phyloP scores from a whole-genome alignment of 2,113 vertebrate species.

The Pao palembangensis region DNA sequence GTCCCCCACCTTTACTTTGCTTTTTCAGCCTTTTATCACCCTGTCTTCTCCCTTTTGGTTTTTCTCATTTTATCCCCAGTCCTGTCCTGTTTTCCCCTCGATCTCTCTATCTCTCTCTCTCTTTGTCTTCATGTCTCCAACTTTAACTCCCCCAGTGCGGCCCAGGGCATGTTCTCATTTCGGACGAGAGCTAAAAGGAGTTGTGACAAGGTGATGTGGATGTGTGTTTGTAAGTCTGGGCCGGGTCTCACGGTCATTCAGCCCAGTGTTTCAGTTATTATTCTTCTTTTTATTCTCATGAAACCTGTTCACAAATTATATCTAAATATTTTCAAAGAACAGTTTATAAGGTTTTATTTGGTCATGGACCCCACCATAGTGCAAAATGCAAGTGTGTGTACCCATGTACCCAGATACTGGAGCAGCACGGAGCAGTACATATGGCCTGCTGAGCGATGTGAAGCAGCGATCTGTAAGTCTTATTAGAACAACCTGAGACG shows the following conservation, averaged over 20 bases:
- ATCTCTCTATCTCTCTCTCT: neutral
- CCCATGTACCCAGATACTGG: neutral
- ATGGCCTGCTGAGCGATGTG: neutral
- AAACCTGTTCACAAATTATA: conserved; percentile 6
- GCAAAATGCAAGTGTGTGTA: no score
- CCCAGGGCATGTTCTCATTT: conserved; percentile 70
- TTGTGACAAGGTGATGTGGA: conserved; percentile 55
- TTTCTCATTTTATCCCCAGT: conserved; percentile 46
- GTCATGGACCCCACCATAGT: no score
- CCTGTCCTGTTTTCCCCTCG: conserved; percentile 10
- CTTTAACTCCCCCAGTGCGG: conserved; percentile 52
- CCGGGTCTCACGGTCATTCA: conserved; percentile 8
- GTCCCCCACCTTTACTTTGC: conserved; percentile 13
- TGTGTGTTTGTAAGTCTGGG: conserved; percentile 15
- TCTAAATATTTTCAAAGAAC: neutral
- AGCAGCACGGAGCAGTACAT: neutral
- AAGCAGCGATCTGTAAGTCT: neutral
- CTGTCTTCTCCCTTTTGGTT: conserved; percentile 57
- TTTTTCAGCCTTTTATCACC: conserved; percentile 56
- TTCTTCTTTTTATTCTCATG: conserved; percentile 4
- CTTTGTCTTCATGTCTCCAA: conserved; percentile 42
- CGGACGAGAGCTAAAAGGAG: conserved; percentile 58
- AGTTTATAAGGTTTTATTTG: no score
- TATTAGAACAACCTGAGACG: neutral
- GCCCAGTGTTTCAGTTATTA: conserved; percentile 1